A percentile compares a stretch with the other conserved stretches of the same genome.
phyloP scores from a whole-genome alignment of 2,113 vertebrate genomes.

The Rostratula benghalensis region DNA sequence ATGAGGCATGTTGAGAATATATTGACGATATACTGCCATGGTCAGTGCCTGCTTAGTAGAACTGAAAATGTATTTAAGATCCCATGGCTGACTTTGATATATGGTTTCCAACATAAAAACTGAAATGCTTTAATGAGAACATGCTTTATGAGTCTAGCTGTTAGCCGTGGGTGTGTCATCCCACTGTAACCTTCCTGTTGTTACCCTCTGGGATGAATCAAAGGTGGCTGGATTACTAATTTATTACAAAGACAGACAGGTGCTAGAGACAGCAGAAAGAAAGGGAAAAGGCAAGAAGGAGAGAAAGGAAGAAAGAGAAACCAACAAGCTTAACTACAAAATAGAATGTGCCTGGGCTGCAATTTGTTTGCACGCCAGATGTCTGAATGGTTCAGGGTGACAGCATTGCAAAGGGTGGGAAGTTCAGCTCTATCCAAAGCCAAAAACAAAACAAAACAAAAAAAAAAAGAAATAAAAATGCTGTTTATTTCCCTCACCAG shows the following conservation, averaged over 20 bases:
- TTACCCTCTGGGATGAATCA: constrained; percentile 1
- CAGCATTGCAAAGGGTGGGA: background rate
- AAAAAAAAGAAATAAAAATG: background rate
- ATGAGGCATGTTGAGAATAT: background rate
- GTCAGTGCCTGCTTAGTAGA: constrained; percentile 17
- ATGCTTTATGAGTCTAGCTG: constrained; percentile 52
- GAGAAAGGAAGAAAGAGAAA: background rate
- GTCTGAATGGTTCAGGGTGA: background rate
- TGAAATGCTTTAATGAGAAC: constrained; percentile 57
- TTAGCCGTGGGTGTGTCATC: constrained; percentile 36
- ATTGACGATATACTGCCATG: background rate
- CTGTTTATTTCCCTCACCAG: background rate
- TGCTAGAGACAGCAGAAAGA: background rate
- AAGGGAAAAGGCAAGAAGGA: background rate
- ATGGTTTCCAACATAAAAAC: constrained; percentile 61
- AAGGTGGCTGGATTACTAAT: background rate
- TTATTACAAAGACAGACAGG: constrained; percentile 60
- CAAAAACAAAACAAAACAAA: background rate
- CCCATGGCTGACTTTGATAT: constrained; percentile 16
- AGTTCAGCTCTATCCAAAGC: background rate
- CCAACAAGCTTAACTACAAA: background rate
- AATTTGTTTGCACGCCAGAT: background rate
- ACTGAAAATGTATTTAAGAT: constrained; percentile 38
- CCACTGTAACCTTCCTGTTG: constrained; percentile 31
- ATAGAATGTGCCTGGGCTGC: constrained; percentile 7